These are phyloP conservation scores for Phoeniculus purpureus DNA, from an alignment of 2,797 vertebrate genomes.

Conservation along the genomic window DNA sequence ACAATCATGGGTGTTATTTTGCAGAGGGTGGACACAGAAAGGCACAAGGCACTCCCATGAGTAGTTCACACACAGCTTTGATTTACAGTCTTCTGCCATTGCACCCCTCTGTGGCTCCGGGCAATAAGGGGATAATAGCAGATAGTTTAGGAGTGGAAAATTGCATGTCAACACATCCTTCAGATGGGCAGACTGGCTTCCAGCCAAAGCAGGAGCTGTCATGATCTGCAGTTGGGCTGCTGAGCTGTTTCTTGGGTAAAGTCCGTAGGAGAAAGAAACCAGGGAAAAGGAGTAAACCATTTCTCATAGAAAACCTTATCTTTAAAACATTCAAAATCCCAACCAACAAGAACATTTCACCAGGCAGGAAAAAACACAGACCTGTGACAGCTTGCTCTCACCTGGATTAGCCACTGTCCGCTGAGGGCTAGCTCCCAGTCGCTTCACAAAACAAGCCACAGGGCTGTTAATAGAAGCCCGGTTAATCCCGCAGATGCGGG, in stretches of 20 bases:
- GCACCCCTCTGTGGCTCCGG: background rate
- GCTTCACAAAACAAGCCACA: background rate
- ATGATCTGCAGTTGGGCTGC: background rate
- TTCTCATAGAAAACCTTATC: background rate
- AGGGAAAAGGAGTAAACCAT: background rate
- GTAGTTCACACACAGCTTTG: background rate
- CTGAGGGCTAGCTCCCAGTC: background rate
- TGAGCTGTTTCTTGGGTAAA: background rate
- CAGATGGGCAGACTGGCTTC: background rate
- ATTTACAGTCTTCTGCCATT: background rate
- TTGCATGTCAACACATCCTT: background rate
- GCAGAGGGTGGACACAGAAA: background rate
- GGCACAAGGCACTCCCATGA: rapidly evolving
- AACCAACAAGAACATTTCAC: background rate
- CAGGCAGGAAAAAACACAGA: background rate
- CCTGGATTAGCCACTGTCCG: background rate
- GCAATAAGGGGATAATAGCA: background rate
- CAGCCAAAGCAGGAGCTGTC: background rate
- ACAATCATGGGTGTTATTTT: background rate
- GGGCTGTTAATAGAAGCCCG: background rate
- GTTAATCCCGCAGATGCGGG: background rate
- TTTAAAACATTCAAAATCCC: background rate
- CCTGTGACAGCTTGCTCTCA: background rate
- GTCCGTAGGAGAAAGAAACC: background rate
- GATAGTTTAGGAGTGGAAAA: background rate